These are phyloP conservation scores for Somateria mollissima DNA, from an alignment of 2,797 vertebrate genomes.

Conservation along the genomic window DNA sequence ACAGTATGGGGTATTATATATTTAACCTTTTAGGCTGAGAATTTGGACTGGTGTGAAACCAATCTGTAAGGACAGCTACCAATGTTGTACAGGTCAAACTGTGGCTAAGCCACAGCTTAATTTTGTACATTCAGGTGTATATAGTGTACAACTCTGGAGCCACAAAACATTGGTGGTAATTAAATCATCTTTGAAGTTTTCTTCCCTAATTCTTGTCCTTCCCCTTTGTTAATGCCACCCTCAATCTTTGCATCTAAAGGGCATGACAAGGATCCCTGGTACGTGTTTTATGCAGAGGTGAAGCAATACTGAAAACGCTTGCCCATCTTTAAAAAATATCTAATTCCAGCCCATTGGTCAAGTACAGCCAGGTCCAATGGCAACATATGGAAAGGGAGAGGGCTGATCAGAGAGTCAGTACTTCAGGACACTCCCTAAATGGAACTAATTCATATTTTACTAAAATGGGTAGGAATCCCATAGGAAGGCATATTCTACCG, in stretches of 20 bases:
- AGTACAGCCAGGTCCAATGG: not conserved
- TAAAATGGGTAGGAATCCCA: not conserved
- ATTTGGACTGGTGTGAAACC: slow-evolving; percentile 61
- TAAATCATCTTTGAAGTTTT: not conserved
- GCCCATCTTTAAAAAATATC: not conserved
- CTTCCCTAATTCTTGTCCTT: not conserved
- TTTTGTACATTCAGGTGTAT: slow-evolving; percentile 24
- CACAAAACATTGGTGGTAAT: not conserved
- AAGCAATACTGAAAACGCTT: not conserved
- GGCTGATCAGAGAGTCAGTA: not conserved
- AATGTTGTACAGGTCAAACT: slow-evolving; percentile 60
- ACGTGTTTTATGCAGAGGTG: not conserved
- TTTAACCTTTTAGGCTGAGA: slow-evolving; percentile 72
- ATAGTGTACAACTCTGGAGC: not conserved
- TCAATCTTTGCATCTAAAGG: not conserved
- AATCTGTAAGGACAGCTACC: slow-evolving; percentile 57
- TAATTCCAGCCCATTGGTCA: not conserved
- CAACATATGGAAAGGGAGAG: not conserved
- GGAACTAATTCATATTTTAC: not conserved
- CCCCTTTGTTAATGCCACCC: not conserved
- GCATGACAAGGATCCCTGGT: not conserved
- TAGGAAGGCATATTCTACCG: not conserved
- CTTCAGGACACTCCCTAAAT: not conserved
- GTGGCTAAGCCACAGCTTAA: slow-evolving; percentile 44
- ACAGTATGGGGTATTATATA: slow-evolving; percentile 40